These are phyloP conservation scores for Channallabes apus DNA, from an alignment of 2,797 vertebrate genomes.

Conservation along the genomic window DNA sequence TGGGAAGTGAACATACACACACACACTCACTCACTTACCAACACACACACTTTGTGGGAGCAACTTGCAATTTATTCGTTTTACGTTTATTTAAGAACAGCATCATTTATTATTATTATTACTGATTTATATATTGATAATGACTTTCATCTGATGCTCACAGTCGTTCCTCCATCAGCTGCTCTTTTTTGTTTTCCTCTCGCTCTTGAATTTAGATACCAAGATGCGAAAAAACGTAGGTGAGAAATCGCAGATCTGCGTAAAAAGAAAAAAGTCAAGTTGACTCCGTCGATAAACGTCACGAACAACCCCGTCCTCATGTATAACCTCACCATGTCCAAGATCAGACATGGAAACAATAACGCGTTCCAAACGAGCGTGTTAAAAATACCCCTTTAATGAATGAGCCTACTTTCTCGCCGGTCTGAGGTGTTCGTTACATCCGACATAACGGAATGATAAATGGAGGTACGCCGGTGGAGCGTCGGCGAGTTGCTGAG, in stretches of 20 bases:
- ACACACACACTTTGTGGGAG: not conserved
- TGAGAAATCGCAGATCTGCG: not conserved
- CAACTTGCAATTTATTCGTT: not conserved
- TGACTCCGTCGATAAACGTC: not conserved
- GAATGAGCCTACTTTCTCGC: not conserved
- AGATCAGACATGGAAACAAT: not conserved
- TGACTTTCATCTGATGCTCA: not conserved
- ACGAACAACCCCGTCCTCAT: not conserved
- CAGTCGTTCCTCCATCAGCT: too few species aligned
- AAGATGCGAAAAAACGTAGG: not conserved
- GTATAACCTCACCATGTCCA: not conserved
- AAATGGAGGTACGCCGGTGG: not conserved
- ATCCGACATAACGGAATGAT: not conserved
- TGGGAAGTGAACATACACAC: too few species aligned
- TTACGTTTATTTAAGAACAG: too few species aligned
- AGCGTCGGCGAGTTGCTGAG: not conserved
- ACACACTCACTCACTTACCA: too few species aligned
- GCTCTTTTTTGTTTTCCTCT: not conserved
- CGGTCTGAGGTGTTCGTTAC: not conserved
- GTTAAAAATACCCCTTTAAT: not conserved
- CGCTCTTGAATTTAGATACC: not conserved
- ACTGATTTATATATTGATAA: not conserved
- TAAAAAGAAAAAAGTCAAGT: not conserved
- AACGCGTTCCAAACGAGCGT: not conserved
- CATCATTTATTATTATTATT: too few species aligned